Evolutionary conservation across 2,888 invertebrate genomes (phyloP).

Genomic region (Drosophila birchii): DNA sequence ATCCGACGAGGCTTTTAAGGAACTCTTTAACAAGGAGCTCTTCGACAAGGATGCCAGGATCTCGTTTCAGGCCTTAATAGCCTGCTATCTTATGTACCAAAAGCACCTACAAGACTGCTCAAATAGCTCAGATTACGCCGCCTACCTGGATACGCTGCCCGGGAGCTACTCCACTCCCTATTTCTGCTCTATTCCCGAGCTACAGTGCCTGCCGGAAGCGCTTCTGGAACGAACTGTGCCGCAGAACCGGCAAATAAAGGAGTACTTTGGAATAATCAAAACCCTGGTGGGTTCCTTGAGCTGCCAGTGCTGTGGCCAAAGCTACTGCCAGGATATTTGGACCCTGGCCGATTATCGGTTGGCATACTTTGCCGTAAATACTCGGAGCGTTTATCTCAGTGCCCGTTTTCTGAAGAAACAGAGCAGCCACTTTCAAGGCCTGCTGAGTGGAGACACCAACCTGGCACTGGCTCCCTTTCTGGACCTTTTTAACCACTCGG

Average conservation of each 20-base stretch:
- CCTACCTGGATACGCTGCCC: conserved; percentile 90
- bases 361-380: conserved; percentile 94
- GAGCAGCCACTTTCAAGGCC: conserved; percentile 73
- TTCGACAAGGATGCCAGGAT: conserved; percentile 83
- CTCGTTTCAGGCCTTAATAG: conserved; percentile 90
- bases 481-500: conserved; percentile 95
- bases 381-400: conserved; percentile 92
- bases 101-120: conserved; percentile 85
- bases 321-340: conserved; percentile 85
- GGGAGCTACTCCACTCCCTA: conserved; percentile 88
- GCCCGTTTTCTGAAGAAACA: conserved; percentile 85
- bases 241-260: conserved; percentile 86
- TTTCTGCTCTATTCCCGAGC: conserved; percentile 87
- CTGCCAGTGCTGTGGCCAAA: conserved; percentile 84
- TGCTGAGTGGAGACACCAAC: conserved; percentile 87
- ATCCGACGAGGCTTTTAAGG: conserved; percentile 86
- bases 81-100: conserved; percentile 90
- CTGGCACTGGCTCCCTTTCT: conserved; percentile 94
- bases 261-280: conserved; percentile 65
- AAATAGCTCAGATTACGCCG: conserved; percentile 86
- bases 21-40: conserved; percentile 80
- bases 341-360: conserved; percentile 88
- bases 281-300: conserved; percentile 32
- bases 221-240: conserved; percentile 86
- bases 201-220: conserved; percentile 86